A percentile compares a stretch with the other conserved stretches of the same genome.
Evolutionary conservation across 2,888 invertebrate species (phyloP).

Genomic region (Drosophila anceps): DNA sequence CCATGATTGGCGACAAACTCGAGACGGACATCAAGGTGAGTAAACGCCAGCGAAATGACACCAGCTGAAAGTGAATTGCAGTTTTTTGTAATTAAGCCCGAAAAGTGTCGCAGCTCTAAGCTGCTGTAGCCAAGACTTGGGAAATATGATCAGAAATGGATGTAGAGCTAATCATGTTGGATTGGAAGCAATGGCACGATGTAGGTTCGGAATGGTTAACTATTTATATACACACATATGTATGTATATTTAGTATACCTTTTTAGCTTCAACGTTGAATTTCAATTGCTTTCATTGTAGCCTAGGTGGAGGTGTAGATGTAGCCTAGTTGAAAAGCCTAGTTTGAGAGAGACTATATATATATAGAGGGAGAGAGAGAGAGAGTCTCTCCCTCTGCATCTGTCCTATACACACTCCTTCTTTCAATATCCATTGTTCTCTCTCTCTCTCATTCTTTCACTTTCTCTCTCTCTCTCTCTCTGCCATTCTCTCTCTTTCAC

Average conservation of each 20-base stretch:
- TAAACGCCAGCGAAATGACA: background rate
- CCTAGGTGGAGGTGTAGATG: too few relatives aligned
- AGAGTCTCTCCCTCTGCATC: background rate
- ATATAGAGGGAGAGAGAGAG: too few relatives aligned
- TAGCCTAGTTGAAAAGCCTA: too few relatives aligned
- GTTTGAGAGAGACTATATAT: too few relatives aligned
- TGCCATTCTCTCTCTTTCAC: background rate
- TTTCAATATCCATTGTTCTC: background rate
- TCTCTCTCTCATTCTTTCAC: background rate
- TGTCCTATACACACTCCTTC: background rate
- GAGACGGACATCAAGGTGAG: conserved; percentile 93
- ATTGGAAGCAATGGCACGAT: background rate
- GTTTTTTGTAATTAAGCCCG: background rate
- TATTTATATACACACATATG: background rate
- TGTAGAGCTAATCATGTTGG: background rate
- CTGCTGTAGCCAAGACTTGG: background rate
- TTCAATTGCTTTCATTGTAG: too few relatives aligned
- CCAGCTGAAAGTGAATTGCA: background rate
- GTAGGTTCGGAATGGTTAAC: background rate
- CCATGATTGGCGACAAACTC: conserved; percentile 95
- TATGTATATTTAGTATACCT: background rate
- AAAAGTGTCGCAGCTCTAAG: background rate
- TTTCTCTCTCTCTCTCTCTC: background rate
- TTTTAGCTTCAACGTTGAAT: background rate
- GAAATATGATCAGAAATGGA: background rate